phyloP scores from a whole-genome alignment of 2,888 invertebrate genomes.

The Fragum sueziense region DNA sequence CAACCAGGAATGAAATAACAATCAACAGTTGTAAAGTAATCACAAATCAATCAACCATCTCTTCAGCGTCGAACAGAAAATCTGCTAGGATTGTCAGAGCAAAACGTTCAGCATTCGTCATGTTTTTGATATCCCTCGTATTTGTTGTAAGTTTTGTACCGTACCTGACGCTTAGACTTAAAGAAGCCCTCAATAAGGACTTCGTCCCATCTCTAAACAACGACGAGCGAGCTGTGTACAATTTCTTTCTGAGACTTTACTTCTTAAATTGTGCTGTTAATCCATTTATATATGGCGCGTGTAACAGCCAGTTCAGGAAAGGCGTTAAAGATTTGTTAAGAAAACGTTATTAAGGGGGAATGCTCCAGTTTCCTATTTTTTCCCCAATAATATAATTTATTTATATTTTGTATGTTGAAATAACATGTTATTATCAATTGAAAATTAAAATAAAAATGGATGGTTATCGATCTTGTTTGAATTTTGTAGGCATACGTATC shows the following conservation, averaged over 20 bases:
- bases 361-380: too few species aligned
- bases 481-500: too few species aligned
- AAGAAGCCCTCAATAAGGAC: slow-evolving; percentile 39
- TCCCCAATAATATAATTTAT: too few species aligned
- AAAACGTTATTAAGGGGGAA: too few species aligned
- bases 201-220: slow-evolving; percentile 56
- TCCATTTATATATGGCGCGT: slow-evolving; percentile 71
- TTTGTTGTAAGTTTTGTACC: slow-evolving; percentile 64
- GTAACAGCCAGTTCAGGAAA: slow-evolving; percentile 56
- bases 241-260: slow-evolving; percentile 62
- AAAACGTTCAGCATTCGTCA: slow-evolving; percentile 58
- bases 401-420: too few species aligned
- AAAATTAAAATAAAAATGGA: too few species aligned
- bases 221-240: slow-evolving; percentile 53
- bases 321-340: slow-evolving; percentile 33
- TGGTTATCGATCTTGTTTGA: too few species aligned
- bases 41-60: not conserved
- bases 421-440: too few species aligned
- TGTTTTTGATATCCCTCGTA: slow-evolving; percentile 63
- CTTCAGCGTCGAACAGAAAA: not conserved
- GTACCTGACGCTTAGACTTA: slow-evolving; percentile 53
- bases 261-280: slow-evolving; percentile 68
- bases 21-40: not conserved
- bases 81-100: not conserved
- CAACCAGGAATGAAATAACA: not conserved